Evolutionary conservation across 2,113 vertebrate species (phyloP).

Genomic region (Calypte anna): DNA sequence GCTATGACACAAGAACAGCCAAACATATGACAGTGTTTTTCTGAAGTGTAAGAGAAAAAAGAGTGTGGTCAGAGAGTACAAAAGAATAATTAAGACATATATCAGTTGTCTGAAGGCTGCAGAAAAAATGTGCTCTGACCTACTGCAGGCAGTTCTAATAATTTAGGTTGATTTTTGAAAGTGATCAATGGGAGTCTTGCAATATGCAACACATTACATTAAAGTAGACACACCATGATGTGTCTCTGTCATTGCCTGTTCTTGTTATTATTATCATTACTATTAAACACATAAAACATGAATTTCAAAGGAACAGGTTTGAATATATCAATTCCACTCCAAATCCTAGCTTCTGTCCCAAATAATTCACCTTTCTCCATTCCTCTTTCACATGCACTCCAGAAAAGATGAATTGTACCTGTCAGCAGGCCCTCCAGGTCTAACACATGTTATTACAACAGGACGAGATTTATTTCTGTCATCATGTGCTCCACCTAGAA

Average conservation of each 20-base stretch:
- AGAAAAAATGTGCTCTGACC: background rate
- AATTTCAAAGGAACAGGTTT: background rate
- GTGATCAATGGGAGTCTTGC: background rate
- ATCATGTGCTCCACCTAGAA: slow-evolving; percentile 91
- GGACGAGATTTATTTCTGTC: slow-evolving; percentile 99
- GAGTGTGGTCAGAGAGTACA: background rate
- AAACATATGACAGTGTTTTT: background rate
- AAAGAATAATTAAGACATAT: background rate
- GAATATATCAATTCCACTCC: background rate
- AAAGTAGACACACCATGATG: background rate
- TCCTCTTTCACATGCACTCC: slow-evolving; percentile 23
- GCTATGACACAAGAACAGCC: background rate
- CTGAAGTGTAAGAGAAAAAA: background rate
- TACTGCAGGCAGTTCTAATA: background rate
- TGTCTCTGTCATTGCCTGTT: background rate
- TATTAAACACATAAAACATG: background rate
- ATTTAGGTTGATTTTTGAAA: background rate
- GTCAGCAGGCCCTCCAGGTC: slow-evolving; percentile 94
- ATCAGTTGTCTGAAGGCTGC: background rate
- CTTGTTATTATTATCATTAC: background rate
- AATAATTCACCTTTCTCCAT: slow-evolving; percentile 24
- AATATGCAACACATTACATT: background rate
- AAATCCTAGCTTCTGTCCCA: slow-evolving; percentile 17
- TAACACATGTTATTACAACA: slow-evolving; percentile 93
- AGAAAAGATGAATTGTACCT: slow-evolving; percentile 83